These are phyloP conservation scores for Teleogryllus oceanicus DNA, from an alignment of 2,888 invertebrate species.

Conservation along the genomic window DNA sequence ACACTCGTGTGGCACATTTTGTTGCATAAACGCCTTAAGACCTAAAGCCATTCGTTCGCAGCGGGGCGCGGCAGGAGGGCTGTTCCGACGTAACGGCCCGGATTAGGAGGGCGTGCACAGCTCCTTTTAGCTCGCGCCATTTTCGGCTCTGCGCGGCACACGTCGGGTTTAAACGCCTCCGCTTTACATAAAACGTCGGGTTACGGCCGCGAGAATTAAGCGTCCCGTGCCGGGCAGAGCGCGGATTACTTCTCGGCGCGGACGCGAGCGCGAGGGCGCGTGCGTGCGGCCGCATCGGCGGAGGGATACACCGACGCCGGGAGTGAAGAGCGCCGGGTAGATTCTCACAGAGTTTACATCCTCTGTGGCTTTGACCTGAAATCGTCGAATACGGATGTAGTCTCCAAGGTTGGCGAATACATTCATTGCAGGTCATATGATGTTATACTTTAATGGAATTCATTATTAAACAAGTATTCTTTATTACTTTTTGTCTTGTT, in stretches of 20 bases:
- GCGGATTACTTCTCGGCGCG: neutral
- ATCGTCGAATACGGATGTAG: no score
- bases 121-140: neutral
- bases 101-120: neutral
- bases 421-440: no score
- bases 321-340: neutral
- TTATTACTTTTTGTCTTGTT: no score
- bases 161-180: neutral
- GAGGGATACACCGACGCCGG: neutral
- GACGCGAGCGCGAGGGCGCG: neutral
- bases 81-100: neutral
- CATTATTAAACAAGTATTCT: no score
- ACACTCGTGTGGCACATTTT: neutral
- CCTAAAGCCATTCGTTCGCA: neutral
- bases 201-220: neutral
- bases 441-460: no score
- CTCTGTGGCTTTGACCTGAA: no score
- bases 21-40: conserved; percentile 9
- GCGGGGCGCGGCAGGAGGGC: neutral
- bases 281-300: neutral
- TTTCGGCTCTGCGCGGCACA: neutral
- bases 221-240: neutral
- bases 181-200: conserved; percentile 9
- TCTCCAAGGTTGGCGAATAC: no score
- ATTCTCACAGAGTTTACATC: no score